Percentiles rank a stretch among this genome's conserved stretches.
Conservation (phyloP, 2,888 invertebrate species). For the Polydrusus tereticollis region DNA sequence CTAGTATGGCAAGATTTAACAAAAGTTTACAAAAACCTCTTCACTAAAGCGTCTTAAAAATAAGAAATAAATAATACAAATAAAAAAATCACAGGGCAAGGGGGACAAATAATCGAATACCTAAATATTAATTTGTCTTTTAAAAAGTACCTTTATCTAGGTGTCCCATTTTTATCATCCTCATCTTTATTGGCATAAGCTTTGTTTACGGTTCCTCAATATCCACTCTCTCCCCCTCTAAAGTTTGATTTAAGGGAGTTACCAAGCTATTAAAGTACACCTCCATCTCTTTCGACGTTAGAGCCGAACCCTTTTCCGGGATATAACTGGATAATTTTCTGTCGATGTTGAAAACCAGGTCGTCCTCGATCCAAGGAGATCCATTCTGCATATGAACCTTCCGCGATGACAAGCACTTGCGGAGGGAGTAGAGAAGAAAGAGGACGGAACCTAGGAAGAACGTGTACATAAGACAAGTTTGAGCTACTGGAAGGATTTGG, state of each 20-base stretch:
- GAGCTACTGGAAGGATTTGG: slow-evolving; percentile 77
- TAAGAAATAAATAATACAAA: slow-evolving; percentile 16
- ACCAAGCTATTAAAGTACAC: slow-evolving; percentile 56
- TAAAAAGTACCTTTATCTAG: background rate
- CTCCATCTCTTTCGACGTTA: slow-evolving; percentile 62
- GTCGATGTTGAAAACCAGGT: slow-evolving; percentile 57
- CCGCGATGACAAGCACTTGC: slow-evolving; percentile 57
- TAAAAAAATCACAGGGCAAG: slow-evolving; percentile 3
- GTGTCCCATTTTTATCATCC: background rate
- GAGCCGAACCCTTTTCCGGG: slow-evolving; percentile 56
- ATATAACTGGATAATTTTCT: slow-evolving; percentile 60
- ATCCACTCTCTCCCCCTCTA: slow-evolving; percentile 5
- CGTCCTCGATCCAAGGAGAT: slow-evolving; percentile 61
- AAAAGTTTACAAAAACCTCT: background rate
- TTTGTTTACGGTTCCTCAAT: slow-evolving; percentile 7
- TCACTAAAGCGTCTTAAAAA: background rate
- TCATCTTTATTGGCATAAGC: background rate
- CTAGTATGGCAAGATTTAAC: slow-evolving; percentile 9
- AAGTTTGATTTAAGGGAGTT: slow-evolving; percentile 23
- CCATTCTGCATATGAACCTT: background rate
- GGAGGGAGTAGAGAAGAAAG: slow-evolving; percentile 70
- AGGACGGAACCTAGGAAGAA: slow-evolving; percentile 69
- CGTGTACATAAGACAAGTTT: slow-evolving; percentile 71
- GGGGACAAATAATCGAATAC: background rate
- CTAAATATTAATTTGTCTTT: background rate